Conservation (phyloP, 2,888 invertebrate genomes). For the Syrphus vitripennis region DNA sequence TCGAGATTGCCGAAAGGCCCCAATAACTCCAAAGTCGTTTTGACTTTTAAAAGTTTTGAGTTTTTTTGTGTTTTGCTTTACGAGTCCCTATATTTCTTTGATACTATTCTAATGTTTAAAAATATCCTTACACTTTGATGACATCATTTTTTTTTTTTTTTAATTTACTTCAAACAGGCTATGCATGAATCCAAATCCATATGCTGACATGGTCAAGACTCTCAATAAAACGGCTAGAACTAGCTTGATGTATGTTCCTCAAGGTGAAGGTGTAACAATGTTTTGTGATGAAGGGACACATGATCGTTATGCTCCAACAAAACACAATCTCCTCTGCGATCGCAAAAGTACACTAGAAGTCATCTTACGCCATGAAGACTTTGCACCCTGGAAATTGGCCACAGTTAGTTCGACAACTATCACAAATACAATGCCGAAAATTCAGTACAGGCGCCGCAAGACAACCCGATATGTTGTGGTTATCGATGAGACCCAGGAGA, state of each 20-base stretch:
- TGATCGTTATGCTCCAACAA: slow-evolving; percentile 85
- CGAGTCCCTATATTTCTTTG: too few relatives aligned
- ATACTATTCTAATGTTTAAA: too few relatives aligned
- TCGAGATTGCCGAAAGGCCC: too few relatives aligned
- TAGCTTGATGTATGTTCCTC: slow-evolving; percentile 83
- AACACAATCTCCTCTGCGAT: slow-evolving; percentile 85
- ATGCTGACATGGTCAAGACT: slow-evolving; percentile 54
- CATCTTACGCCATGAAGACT: slow-evolving; percentile 83
- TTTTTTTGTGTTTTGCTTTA: too few relatives aligned
- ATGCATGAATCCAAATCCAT: slow-evolving; percentile 57
- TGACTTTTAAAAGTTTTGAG: too few relatives aligned
- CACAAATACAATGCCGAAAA: slow-evolving; percentile 81
- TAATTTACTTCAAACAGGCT: slow-evolving; percentile 7
- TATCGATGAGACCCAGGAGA: slow-evolving; percentile 84
- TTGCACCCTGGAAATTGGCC: slow-evolving; percentile 73
- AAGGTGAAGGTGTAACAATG: slow-evolving; percentile 82
- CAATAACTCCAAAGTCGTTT: too few relatives aligned
- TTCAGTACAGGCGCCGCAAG: slow-evolving; percentile 82
- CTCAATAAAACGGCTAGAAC: slow-evolving; percentile 81
- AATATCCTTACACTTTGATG: too few relatives aligned
- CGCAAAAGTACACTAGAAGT: slow-evolving; percentile 84
- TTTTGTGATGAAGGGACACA: slow-evolving; percentile 85
- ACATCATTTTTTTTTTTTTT: neutral
- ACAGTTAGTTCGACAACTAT: slow-evolving; percentile 63
- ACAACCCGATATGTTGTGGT: slow-evolving; percentile 83